Base-by-base conservation (phyloP, 30 jellyfish, hydroid and myxozoan genomes). In the Nemopilema nomurai region DNA sequence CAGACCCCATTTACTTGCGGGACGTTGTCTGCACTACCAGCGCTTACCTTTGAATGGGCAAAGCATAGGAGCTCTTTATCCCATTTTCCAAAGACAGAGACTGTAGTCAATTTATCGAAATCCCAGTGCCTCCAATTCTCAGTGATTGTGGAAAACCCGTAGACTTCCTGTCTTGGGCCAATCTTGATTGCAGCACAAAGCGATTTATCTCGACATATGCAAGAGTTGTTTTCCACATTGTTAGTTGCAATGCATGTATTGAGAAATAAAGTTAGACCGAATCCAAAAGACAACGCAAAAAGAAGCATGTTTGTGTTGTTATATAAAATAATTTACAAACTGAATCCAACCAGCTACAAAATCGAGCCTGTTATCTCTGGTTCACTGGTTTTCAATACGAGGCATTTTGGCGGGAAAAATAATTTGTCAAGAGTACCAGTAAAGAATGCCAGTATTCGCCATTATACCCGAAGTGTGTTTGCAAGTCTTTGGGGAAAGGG, bases 11-110 rank as follows among this genome's bases (percentile, higher is more conserved):
- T n/a, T n/a, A n/a, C n/a, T n/a, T n/a, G n/a, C n/a, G n/a, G n/a
- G n/a, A n/a, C n/a, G n/a, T n/a, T n/a, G n/a, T n/a, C n/a, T n/a
- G n/a, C n/a, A n/a, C n/a, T n/a, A n/a, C n/a, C n/a, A 23, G 29
- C 18, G 28, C 31, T 6, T 75, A 80, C 96, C 96, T 79, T 88
- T 0, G 91, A 73, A 72, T 88, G 96, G 6, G 96, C 96, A 73
- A 52, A 52, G 65, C 96, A 88, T 27, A 88, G 63, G 69, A 88
- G 29, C 27, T 88, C 92, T 31, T 65, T 31, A 23, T 82, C 83
- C 93, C 97, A 89, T 65, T 81, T 74, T 28, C 97, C 97, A 82
- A 77, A 89, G 8, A 89, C 50, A 0, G 90, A 75, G 21, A 81
- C 62, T 3, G 97, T 89, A 18, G 97, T 82, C 29, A 82, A 8